Base-by-base conservation (phyloP, 30 jellyfish, hydroid and myxozoan genomes). In the Turritopsis dohrnii region DNA sequence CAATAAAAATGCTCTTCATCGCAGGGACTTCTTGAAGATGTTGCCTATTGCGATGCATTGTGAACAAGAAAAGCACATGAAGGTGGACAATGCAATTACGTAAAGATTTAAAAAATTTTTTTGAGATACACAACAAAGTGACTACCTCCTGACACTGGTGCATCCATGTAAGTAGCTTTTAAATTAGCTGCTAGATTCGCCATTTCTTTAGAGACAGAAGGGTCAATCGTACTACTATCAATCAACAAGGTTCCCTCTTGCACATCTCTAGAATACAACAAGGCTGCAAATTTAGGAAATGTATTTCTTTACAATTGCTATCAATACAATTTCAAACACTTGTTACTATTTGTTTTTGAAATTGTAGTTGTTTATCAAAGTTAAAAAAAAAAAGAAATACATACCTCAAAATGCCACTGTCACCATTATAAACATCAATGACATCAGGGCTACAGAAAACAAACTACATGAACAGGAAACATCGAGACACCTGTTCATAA, bases 61-160 rank as follows among this genome's bases (percentile, higher is more conserved):
- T n/a, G n/a, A n/a, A n/a, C n/a, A n/a, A n/a, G n/a, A n/a, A n/a
- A n/a, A n/a, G n/a, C n/a, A n/a, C n/a, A n/a, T n/a, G n/a, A n/a
- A n/a, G n/a, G n/a, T n/a, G n/a, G n/a, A n/a, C n/a, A n/a, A n/a
- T n/a, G n/a, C n/a, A n/a, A n/a, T n/a, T n/a, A n/a, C n/a, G n/a
- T n/a, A n/a, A n/a, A n/a, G n/a, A n/a, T n/a, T n/a, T n/a, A n/a
- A n/a, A n/a, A n/a, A n/a, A n/a, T n/a, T n/a, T n/a, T n/a, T n/a
- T n/a, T n/a, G n/a, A n/a, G n/a, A n/a, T n/a, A n/a, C n/a, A n/a
- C n/a, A n/a, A n/a, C n/a, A n/a, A n/a, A n/a, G n/a, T n/a, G n/a
- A n/a, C n/a, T 86, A 94, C 99, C 99, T 74, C 99, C 99, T 3
- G 99, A 94, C 3, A 94, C 99, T 1, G 99, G 99, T 52, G 99